Conservation (phyloP, 2,797 vertebrate genomes). For the Labeo calbasu region DNA sequence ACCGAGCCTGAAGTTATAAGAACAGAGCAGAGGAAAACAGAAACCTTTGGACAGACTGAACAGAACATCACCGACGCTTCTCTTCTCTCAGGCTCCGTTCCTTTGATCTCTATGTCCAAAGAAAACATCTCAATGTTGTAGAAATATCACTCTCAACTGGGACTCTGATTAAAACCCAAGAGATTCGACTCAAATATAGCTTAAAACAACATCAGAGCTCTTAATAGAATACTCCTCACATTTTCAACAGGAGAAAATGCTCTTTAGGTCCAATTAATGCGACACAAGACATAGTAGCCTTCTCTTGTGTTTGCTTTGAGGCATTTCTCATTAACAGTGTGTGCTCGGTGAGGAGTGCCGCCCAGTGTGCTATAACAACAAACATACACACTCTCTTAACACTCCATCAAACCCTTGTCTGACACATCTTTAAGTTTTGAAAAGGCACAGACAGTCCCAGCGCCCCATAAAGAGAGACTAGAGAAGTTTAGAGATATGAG, state of each 20-base stretch:
- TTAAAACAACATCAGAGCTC: conserved; percentile 12
- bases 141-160: conserved; percentile 4
- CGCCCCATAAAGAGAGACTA: conserved; percentile 12
- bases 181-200: background rate
- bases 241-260: background rate
- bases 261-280: conserved; percentile 23
- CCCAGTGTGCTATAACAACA: conserved; percentile 13
- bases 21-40: conserved; percentile 5
- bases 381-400: conserved; percentile 10
- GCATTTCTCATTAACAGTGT: conserved; percentile 15
- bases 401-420: conserved; percentile 12
- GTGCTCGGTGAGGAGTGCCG: background rate
- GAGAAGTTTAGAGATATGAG: background rate
- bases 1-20: conserved; percentile 35
- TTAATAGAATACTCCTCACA: background rate
- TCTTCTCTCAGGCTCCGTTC: conserved; percentile 13
- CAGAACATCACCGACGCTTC: conserved; percentile 12
- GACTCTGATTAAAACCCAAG: background rate
- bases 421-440: conserved; percentile 24
- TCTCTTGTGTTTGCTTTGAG: background rate
- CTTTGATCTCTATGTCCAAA: conserved; percentile 34
- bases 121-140: conserved; percentile 6
- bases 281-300: background rate
- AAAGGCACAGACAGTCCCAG: conserved; percentile 6
- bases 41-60: conserved; percentile 14